Conservation (phyloP, 2,797 vertebrate species). For the Propithecus deckenii region DNA sequence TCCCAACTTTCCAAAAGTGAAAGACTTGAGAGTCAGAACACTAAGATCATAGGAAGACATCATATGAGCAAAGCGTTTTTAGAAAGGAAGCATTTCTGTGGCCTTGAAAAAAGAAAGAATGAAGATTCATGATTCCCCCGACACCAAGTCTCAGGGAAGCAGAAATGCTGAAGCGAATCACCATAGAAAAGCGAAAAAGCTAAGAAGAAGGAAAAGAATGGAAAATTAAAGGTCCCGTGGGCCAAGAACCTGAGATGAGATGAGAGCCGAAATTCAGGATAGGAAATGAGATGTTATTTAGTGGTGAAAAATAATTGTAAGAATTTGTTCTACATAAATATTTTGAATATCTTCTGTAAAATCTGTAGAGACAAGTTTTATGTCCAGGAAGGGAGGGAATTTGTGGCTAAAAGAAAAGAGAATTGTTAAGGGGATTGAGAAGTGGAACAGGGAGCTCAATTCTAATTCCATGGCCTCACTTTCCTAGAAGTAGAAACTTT, state of each 20-base stretch:
- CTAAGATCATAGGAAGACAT: not conserved
- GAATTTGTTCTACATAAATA: not conserved
- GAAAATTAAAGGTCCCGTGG: not conserved
- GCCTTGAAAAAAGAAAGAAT: not conserved
- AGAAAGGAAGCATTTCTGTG: constrained; percentile 5
- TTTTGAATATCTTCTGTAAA: not conserved
- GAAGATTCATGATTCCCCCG: not conserved
- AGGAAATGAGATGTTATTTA: not conserved
- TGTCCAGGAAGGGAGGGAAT: not conserved
- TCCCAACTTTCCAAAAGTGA: not conserved
- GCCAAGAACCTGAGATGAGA: not conserved
- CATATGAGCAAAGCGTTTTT: not conserved
- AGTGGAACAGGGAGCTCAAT: not conserved
- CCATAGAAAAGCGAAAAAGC: not conserved
- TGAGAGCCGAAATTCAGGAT: not conserved
- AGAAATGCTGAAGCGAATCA: not conserved
- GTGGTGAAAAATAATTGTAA: not conserved
- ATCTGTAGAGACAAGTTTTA: not conserved
- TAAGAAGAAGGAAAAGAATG: not conserved
- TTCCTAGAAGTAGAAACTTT: not conserved
- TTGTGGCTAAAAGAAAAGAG: not conserved
- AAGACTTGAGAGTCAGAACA: not conserved
- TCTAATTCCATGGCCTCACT: not conserved
- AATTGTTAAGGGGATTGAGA: not conserved
- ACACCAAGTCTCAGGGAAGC: not conserved